phyloP scores from a whole-genome alignment of 2,113 vertebrate species.

The Microcebus ravelobensis region DNA sequence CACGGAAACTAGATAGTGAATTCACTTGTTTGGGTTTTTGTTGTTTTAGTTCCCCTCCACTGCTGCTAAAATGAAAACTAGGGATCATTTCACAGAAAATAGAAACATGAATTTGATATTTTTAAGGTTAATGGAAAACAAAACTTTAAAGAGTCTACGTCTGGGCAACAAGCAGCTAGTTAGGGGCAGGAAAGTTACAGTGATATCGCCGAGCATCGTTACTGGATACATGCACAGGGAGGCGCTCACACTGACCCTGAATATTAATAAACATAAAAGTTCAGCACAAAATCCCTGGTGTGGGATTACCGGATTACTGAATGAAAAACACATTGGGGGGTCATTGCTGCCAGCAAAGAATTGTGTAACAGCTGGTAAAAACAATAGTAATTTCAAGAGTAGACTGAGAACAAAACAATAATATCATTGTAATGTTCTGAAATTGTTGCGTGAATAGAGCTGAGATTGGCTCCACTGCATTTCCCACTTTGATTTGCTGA shows the following conservation, averaged over 20 bases:
- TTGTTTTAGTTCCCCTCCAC: not conserved
- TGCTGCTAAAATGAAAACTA: not conserved
- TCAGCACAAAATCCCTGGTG: not conserved
- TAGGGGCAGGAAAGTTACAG: not conserved
- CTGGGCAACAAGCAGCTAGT: not conserved
- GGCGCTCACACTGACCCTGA: not conserved
- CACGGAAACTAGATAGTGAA: not conserved
- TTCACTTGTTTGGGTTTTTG: not conserved
- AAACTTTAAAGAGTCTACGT: not conserved
- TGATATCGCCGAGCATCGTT: fast-evolving
- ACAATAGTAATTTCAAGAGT: conserved; percentile 59
- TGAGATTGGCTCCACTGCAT: not conserved
- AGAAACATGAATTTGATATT: not conserved
- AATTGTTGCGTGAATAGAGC: not conserved
- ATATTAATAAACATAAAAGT: not conserved
- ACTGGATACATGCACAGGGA: not conserved
- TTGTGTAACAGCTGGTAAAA: conserved; percentile 43
- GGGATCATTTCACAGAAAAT: not conserved
- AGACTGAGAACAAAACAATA: conserved; percentile 53
- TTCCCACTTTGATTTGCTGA: conserved; percentile 72
- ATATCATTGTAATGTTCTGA: conserved; percentile 39
- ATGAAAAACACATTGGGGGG: conserved; percentile 37
- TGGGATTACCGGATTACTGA: conserved; percentile 27
- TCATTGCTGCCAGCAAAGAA: conserved; percentile 40
- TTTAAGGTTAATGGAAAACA: not conserved